Evolutionary conservation across 2,797 vertebrate genomes (phyloP), one percentile per base, ranked within the genome.

Genomic region (Dromococcyx pavoninus): DNA sequence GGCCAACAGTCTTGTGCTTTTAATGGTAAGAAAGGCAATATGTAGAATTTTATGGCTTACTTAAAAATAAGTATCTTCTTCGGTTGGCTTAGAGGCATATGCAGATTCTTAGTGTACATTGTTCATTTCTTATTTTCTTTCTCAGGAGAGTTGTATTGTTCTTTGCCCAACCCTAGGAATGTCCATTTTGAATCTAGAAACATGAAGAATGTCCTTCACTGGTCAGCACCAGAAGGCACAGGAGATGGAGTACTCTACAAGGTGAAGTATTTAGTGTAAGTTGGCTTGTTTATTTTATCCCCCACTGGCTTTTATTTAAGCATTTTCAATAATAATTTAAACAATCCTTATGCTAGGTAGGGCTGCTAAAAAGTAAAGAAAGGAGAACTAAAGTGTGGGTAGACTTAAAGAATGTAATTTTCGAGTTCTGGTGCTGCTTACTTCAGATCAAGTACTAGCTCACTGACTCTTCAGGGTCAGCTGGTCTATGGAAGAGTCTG

Each of bases 201-300:
- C 72, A 96, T 98, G 96, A 97, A 95, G 95, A 98, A 98, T 72
- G 64, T 97, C 69, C 95, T 98, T 33, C 97, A 91, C 4, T 98
- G 98, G 98, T 96, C 85, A 81, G 91, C 97, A 71, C 97, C 98
- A 44, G 94, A 96, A 48, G 95, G 89, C 61, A 89, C 93, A n/a
- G 91, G 60, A 69, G 53, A 61, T 22, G 94, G 90, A 87, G 95
- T 98, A 50, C 77, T 85, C 67, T 98, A 98, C n/a, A 97, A 66
- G 8, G 98, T 98, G 81, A 97, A 97, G 61, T 98, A 98, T 92
- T 95, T 95, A 84, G 93, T 97, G 98, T 98, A 96, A 97, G 98
- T 98, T 84, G 54, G 9, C 11, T 84, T 73, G 16, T 70, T 93
- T 85, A 50, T 85, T 95, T 82, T 86, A 66, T 78, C 16, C 57